phyloP scores from a whole-genome alignment of 1,140 invertebrate species.

The Caerostris extrusa region DNA sequence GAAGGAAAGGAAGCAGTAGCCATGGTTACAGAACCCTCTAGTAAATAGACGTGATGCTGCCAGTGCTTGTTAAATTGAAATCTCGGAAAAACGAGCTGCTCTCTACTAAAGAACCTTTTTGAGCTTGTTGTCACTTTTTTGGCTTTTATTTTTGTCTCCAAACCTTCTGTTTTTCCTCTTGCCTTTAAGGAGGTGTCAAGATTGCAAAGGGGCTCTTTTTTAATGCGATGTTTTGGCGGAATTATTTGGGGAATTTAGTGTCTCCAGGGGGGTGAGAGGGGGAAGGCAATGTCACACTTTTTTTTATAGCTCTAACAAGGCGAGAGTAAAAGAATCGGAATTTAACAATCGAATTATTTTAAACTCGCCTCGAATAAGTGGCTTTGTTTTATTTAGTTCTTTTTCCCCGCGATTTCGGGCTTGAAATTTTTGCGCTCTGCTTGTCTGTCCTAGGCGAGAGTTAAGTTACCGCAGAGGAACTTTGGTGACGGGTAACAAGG shows the following conservation, averaged over 20 bases:
- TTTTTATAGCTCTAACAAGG: constrained; percentile 69
- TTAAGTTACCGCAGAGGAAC: constrained; percentile 74
- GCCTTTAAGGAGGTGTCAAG: constrained; percentile 77
- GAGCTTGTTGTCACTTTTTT: constrained; percentile 72
- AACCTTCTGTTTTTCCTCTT: constrained; percentile 76
- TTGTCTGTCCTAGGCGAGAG: constrained; percentile 42
- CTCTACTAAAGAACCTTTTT: constrained; percentile 74
- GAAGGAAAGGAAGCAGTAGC: constrained; percentile 68
- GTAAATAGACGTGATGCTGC: constrained; percentile 77
- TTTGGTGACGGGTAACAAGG: constrained; percentile 76
- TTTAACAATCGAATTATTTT: constrained; percentile 78
- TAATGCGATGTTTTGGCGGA: constrained; percentile 77
- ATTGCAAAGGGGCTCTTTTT: constrained; percentile 65
- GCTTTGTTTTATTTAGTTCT: constrained; percentile 70
- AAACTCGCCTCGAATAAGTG: constrained; percentile 76
- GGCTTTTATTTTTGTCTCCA: constrained; percentile 66
- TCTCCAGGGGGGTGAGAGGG: constrained; percentile 67
- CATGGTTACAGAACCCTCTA: constrained; percentile 75
- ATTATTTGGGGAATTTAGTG: constrained; percentile 77
- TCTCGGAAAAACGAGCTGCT: constrained; percentile 75
- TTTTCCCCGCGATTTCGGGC: constrained; percentile 28
- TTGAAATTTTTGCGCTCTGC: constrained; percentile 72
- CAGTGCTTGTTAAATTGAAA: constrained; percentile 77
- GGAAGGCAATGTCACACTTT: constrained; percentile 73
- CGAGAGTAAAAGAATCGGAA: constrained; percentile 72